These are phyloP conservation scores for Dexiosoma caninum DNA, from an alignment of 2,888 invertebrate genomes.

Conservation along the genomic window DNA sequence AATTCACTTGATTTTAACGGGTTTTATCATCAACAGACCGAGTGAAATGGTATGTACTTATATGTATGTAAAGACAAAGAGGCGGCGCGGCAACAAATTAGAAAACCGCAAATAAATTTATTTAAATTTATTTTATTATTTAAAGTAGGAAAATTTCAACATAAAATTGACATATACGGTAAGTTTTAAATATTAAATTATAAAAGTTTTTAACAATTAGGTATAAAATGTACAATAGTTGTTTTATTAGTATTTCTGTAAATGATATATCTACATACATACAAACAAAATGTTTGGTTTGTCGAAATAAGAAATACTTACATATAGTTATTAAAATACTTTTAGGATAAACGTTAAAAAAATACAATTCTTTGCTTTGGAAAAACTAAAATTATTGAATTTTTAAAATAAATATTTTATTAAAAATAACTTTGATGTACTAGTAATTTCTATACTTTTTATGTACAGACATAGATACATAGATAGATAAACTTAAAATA, in stretches of 20 bases:
- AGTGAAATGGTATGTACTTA: too few species aligned
- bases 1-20: too few species aligned
- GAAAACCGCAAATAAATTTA: too few species aligned
- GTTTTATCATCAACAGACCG: too few species aligned
- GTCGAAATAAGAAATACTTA: conserved; percentile 2
- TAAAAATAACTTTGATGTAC: not conserved
- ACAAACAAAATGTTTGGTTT: not conserved
- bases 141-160: conserved; percentile 17
- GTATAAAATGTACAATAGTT: conserved; percentile 20
- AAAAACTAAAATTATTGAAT: conserved; percentile 16
- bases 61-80: too few species aligned
- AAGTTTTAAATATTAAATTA: not conserved
- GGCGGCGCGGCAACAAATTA: too few species aligned
- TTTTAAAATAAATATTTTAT: conserved; percentile 5
- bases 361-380: conserved; percentile 20
- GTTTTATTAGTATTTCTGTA: not conserved
- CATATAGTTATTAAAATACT: not conserved
- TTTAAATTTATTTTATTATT: conserved; percentile 2
- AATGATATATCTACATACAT: conserved; percentile 14
- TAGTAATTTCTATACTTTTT: not conserved
- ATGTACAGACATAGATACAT: not conserved
- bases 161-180: conserved; percentile 18
- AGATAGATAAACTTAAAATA: conserved; percentile 1
- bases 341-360: conserved; percentile 2
- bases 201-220: not conserved